Evolutionary conservation across 1,140 invertebrate genomes (phyloP), one percentile per base, ranked within the genome.

Genomic region (Mycetomoellerius zeteki): DNA sequence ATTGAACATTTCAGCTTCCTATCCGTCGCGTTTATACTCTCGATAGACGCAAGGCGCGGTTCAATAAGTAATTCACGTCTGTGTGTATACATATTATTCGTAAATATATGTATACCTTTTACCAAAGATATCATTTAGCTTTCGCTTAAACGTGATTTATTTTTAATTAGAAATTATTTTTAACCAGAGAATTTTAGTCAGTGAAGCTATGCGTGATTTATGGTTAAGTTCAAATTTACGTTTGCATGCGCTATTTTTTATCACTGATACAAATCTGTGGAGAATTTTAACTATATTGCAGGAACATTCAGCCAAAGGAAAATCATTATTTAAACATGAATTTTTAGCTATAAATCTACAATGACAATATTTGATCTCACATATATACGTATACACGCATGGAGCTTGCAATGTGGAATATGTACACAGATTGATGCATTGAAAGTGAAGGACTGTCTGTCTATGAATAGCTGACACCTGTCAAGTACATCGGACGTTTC

Each of bases 401-500:
- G 30, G 12, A 47, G 43, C 21, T 67, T 24, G 64, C 50, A 27
- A 84, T 73, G 12, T 33, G 52, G 30, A 62, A 54, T 47, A 33
- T 50, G 6, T 14, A 33, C 64, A 65, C 47, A 43, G 88, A 89
- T 90, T 90, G 89, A 89, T 71, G 88, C 86, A 85, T 86, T 58
- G 89, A 87, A 86, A 90, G 88, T 90, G 89, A 90, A 88, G 88
- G 86, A 86, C 88, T 90, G 89, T 90, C 89, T 47, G 86, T 87
- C 37, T 67, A 77, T 88, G 88, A 90, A 90, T 90, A 90, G 85
- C 88, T 88, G 89, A 86, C 86, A 88, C 85, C 86, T 90, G 89
- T 90, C 89, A 90, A 81, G 86, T 87, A 86, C 80, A 89, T 90
- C 88, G 75, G 78, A 86, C 85, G 81, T 90, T 90, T 89, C 58